Conservation (phyloP, 2,113 vertebrate species). For the Callopanchax toddi region DNA sequence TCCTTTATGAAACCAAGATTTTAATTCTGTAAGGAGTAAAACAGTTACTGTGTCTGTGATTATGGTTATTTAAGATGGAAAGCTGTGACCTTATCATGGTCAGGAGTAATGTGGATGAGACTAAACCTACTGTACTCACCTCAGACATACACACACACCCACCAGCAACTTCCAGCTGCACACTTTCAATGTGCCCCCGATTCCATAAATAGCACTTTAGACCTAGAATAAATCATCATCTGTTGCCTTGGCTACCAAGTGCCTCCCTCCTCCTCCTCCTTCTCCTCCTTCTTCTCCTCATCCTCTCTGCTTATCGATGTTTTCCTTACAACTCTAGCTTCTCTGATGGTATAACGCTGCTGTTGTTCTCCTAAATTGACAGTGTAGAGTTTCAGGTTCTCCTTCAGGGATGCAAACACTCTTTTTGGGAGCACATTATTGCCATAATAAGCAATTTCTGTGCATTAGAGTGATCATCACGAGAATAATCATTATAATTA, state of each 20-base stretch:
- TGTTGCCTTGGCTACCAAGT: slow-evolving; percentile 77
- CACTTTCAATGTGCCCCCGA: slow-evolving; percentile 65
- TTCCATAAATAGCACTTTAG: slow-evolving; percentile 76
- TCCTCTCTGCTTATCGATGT: slow-evolving; percentile 3
- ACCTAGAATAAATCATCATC: slow-evolving; percentile 64
- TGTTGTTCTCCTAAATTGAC: slow-evolving; percentile 18
- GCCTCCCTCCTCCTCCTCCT: slow-evolving; percentile 37
- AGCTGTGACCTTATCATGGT: background rate
- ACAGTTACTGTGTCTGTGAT: background rate
- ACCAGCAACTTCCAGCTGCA: slow-evolving; percentile 30
- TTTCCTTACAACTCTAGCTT: too few species aligned
- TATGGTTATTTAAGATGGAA: background rate
- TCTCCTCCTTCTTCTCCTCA: slow-evolving; percentile 36
- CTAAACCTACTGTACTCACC: slow-evolving; percentile 4
- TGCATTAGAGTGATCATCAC: slow-evolving; percentile 6
- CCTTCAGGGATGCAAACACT: background rate
- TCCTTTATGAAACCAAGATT: too few species aligned
- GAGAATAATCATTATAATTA: slow-evolving; percentile 47
- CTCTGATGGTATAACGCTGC: too few species aligned
- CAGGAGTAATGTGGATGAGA: background rate
- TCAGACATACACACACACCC: background rate
- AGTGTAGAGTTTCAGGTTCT: slow-evolving; percentile 41
- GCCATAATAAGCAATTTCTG: slow-evolving; percentile 27
- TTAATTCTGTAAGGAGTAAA: too few species aligned
- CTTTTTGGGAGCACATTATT: background rate